These are phyloP conservation scores for Artibeus jamaicensis DNA, from an alignment of 2,797 vertebrate genomes.

Conservation along the genomic window DNA sequence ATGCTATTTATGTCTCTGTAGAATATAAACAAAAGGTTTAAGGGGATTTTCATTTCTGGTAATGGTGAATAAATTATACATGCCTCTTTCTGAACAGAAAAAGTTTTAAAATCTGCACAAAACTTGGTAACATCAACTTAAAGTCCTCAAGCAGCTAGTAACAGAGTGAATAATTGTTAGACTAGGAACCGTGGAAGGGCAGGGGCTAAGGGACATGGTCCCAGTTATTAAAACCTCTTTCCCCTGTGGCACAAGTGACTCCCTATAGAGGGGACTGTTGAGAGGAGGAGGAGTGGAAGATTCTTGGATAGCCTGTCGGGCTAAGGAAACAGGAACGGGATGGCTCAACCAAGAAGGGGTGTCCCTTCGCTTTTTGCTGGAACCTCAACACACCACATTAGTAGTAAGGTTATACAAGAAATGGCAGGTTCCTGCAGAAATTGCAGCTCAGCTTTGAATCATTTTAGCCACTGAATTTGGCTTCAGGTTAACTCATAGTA, in stretches of 20 bases:
- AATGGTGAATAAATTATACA: not conserved
- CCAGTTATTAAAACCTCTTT: not conserved
- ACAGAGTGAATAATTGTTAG: not conserved
- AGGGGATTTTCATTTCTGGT: constrained; percentile 1
- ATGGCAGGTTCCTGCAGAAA: not conserved
- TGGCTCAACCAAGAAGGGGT: not conserved
- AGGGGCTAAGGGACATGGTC: not conserved
- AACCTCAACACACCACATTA: not conserved
- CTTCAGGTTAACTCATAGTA: not conserved
- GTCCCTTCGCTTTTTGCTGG: not conserved
- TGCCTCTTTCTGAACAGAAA: not conserved
- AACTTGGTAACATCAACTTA: not conserved
- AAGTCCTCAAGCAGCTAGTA: not conserved
- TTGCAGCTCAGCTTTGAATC: not conserved
- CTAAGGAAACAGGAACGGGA: not conserved
- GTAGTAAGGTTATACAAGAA: not conserved
- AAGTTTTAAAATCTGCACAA: not conserved
- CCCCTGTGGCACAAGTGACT: not conserved
- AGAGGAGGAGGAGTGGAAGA: not conserved
- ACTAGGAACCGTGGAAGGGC: not conserved
- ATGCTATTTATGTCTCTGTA: not conserved
- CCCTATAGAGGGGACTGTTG: not conserved
- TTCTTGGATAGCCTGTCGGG: not conserved
- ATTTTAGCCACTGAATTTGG: not conserved
- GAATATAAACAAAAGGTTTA: not conserved